Evolutionary conservation across 2,113 vertebrate genomes (phyloP), one percentile per base, ranked within the genome.

Genomic region (Eurypyga helias): DNA sequence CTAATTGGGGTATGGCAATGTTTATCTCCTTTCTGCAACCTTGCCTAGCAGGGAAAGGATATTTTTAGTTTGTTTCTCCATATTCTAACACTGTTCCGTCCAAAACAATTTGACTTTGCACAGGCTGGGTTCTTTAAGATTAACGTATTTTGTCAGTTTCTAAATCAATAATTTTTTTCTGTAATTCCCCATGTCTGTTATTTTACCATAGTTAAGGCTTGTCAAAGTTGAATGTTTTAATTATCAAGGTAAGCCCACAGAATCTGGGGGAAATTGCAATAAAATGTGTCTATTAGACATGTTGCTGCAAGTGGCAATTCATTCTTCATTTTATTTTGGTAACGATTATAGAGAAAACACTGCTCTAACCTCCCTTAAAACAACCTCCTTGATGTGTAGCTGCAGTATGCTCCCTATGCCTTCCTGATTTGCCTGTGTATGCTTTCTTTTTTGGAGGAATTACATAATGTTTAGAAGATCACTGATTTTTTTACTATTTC

Each of bases 141-240:
- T 83, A 89, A 86, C 41, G 5, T 46, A 38, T 52, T 71, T 76
- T 92, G 83, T 85, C 96, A 96, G 71, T 95, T 88, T 92, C 75
- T 61, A 93, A 96, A 94, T 93, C 93, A 2, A 0, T 93, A 17
- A n/a, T 82, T 95, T 97, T 87, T 75, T 25, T 13, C 49, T 84
- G 64, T 97, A 93, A 96, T 93, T 96, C 80, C 55, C 52, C 9
- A 26, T 76, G 61, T 89, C 87, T 96, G 43, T 96, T 93, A 83
- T 91, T 97, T 97, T 93, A 85, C 89, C 25, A 34, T 73, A 91
- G 81, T 89, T 94, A 91, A 90, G 83, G 38, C 83, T 97, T 76
- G 61, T 88, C 76, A 71, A 31, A 79, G 36, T 61, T 83, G 41
- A 73, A 65, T 36, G 14, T 87, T 96, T 95, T 96, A 94, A 82